Evolutionary conservation across 2,888 invertebrate species (phyloP).

Genomic region (Chouioia cunea): DNA sequence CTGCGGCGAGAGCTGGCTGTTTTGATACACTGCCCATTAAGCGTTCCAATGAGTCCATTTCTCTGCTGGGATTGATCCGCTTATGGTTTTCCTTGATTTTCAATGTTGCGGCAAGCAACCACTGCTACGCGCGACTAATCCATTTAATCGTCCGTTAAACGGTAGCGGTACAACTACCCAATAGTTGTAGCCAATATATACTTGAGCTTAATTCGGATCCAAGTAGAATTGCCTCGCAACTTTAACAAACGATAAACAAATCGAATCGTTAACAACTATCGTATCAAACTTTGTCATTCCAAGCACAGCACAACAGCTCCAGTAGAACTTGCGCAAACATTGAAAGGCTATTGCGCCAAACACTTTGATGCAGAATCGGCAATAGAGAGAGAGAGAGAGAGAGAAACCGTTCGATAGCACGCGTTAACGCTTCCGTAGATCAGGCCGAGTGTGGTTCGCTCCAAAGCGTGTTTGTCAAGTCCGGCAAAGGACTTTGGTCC

Average conservation of each 20-base stretch:
- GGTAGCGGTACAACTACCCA: no score
- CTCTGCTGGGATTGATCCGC: slow-evolving; percentile 11
- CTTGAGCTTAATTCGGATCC: no score
- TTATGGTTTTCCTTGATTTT: not conserved
- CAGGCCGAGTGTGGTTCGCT: slow-evolving; percentile 6
- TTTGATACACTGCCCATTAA: slow-evolving; percentile 81
- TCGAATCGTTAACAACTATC: no score
- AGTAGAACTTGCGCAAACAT: no score
- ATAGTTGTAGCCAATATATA: no score
- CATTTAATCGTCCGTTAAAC: not conserved
- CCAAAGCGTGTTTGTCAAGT: slow-evolving; percentile 15
- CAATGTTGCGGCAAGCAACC: not conserved
- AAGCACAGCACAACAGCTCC: no score
- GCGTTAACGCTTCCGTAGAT: slow-evolving; percentile 3
- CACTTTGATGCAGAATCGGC: no score
- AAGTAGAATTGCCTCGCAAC: not conserved
- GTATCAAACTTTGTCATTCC: no score
- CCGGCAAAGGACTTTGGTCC: not conserved
- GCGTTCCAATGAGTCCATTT: slow-evolving; percentile 87
- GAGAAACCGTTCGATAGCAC: not conserved
- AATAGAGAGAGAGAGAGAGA: no score
- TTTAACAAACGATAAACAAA: not conserved
- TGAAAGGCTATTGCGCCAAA: no score
- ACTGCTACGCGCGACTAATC: no score
- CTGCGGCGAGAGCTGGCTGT: slow-evolving; percentile 76